phyloP scores from a whole-genome alignment of 35 echinoderm and acorn worm genomes.

The Hemicentrotus pulcherrimus region DNA sequence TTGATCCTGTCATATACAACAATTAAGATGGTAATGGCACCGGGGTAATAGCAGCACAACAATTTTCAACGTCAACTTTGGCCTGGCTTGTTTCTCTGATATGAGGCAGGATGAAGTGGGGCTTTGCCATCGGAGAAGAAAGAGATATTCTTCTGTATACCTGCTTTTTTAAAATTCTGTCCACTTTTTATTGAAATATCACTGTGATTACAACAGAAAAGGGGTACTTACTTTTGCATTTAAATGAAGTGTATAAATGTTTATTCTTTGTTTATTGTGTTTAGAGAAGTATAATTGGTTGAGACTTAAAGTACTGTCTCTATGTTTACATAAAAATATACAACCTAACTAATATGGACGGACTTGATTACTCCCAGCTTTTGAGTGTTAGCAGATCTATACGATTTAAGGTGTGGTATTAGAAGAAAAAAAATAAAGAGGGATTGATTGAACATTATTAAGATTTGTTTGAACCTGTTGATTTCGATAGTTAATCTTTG shows the following conservation, averaged over 20 bases:
- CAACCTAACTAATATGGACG: background rate
- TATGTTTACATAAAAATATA: background rate
- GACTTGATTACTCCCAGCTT: background rate
- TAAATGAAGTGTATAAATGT: background rate
- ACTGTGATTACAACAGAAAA: background rate
- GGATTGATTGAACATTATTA: no score
- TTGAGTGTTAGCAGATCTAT: background rate
- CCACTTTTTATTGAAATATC: background rate
- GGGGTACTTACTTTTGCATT: background rate
- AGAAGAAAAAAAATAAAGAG: background rate
- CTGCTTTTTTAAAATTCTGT: background rate
- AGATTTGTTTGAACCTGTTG: no score
- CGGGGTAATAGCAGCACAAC: conserved; percentile 45
- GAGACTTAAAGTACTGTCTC: background rate
- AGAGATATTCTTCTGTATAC: background rate
- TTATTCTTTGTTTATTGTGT: background rate
- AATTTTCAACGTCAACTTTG: background rate
- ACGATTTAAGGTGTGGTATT: background rate
- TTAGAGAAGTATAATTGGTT: background rate
- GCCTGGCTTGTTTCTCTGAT: background rate
- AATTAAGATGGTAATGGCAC: conserved; percentile 46
- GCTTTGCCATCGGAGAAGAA: background rate
- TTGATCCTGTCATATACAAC: conserved; percentile 47
- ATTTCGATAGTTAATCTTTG: no score
- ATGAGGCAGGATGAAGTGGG: background rate